Conservation (phyloP, 2,888 invertebrate genomes). For the Tyria jacobaeae region DNA sequence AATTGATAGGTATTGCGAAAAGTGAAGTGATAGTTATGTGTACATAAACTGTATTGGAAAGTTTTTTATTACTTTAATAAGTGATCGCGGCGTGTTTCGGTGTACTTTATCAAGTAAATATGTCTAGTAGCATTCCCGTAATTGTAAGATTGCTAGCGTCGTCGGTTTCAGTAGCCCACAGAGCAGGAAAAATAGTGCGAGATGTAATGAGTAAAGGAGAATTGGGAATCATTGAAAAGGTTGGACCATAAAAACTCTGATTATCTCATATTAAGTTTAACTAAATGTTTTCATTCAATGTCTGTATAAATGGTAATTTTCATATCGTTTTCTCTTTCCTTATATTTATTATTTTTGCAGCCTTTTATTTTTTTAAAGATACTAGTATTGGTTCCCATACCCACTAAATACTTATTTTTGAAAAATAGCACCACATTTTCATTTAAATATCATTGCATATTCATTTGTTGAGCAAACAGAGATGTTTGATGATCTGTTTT, state of each 20-base stretch:
- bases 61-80: neutral
- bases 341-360: neutral
- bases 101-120: conserved; percentile 54
- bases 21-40: no score
- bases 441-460: no score
- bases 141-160: conserved; percentile 91
- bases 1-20: no score
- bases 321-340: neutral
- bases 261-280: neutral
- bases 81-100: conserved; percentile 1
- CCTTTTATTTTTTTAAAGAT: no score
- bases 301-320: neutral
- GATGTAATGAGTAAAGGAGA: conserved; percentile 96
- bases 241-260: conserved; percentile 59
- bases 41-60: no score
- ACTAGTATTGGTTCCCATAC: no score
- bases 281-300: neutral
- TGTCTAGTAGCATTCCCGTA: conserved; percentile 89
- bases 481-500: no score
- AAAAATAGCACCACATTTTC: no score
- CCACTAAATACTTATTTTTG: no score
- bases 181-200: conserved; percentile 95
- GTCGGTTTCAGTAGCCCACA: conserved; percentile 92
- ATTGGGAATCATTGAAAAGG: conserved; percentile 97
- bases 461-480: no score